These are phyloP conservation scores for Omphaloscelis lunosa DNA, from an alignment of 2,888 invertebrate genomes.

Conservation along the genomic window DNA sequence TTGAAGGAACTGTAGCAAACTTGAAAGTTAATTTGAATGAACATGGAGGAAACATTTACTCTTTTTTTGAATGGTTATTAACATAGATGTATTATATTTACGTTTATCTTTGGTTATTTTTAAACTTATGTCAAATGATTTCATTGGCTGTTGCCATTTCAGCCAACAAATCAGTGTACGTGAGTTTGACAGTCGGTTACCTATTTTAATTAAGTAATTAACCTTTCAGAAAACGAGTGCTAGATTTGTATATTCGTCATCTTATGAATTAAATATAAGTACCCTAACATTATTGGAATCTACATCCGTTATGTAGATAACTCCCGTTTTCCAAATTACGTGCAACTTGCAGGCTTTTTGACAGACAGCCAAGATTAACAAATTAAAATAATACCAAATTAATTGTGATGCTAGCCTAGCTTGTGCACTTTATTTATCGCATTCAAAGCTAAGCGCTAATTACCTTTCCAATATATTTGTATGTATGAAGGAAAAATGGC, in stretches of 20 bases:
- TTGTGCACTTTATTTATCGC: background rate
- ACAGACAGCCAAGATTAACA: background rate
- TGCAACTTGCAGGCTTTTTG: background rate
- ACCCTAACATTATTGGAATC: background rate
- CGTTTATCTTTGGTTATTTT: no score
- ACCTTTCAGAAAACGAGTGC: background rate
- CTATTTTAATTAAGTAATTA: background rate
- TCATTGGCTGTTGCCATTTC: background rate
- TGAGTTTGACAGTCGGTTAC: background rate
- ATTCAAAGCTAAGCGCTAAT: background rate
- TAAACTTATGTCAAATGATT: background rate
- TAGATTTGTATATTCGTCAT: slow-evolving; percentile 2
- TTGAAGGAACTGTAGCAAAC: background rate
- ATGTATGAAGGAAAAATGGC: background rate
- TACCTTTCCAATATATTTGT: background rate
- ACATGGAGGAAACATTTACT: background rate
- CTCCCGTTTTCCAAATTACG: background rate
- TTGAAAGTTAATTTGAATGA: background rate
- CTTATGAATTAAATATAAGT: slow-evolving; percentile 41
- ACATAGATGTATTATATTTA: no score
- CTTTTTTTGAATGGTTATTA: background rate
- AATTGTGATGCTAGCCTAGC: background rate
- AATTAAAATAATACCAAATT: no score
- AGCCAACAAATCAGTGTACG: background rate
- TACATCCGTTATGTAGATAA: background rate